A percentile compares a stretch with the other conserved stretches of the same genome.
These are phyloP conservation scores for Allophyes oxyacanthae DNA, from an alignment of 2,888 invertebrate genomes.

Conservation along the genomic window DNA sequence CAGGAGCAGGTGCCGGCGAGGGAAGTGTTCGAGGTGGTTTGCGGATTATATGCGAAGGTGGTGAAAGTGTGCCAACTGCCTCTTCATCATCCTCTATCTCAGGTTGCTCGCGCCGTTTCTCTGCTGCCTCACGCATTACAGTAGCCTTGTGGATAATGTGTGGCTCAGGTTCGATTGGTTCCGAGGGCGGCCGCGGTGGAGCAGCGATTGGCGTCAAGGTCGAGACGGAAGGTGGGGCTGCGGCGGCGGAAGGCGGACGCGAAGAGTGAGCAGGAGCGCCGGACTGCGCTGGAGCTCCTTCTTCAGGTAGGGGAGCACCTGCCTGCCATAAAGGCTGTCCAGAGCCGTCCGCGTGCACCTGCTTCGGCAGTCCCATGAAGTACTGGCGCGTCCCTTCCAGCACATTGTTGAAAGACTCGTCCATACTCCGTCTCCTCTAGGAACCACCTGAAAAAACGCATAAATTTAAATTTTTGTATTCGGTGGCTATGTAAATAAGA, in stretches of 20 bases:
- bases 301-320: constrained; percentile 74
- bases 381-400: constrained; percentile 95
- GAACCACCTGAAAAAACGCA: constrained; percentile 70
- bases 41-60: constrained; percentile 86
- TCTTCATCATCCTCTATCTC: constrained; percentile 85
- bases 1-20: constrained; percentile 81
- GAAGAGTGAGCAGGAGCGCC: constrained; percentile 83
- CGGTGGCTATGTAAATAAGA: constrained; percentile 1
- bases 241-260: constrained; percentile 86
- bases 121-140: constrained; percentile 87
- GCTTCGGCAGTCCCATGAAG: constrained; percentile 93
- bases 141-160: constrained; percentile 88
- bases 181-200: constrained; percentile 85
- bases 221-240: constrained; percentile 76
- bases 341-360: constrained; percentile 78
- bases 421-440: constrained; percentile 89
- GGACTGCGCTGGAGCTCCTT: constrained; percentile 81
- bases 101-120: constrained; percentile 82
- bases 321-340: constrained; percentile 79
- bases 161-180: constrained; percentile 86
- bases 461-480: not conserved
- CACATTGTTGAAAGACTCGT: constrained; percentile 93
- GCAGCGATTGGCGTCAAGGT: constrained; percentile 70
- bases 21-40: constrained; percentile 77
- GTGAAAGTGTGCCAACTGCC: constrained; percentile 77